Base-by-base conservation (phyloP, 2,888 invertebrate genomes). In the Agonopterix arenella region DNA sequence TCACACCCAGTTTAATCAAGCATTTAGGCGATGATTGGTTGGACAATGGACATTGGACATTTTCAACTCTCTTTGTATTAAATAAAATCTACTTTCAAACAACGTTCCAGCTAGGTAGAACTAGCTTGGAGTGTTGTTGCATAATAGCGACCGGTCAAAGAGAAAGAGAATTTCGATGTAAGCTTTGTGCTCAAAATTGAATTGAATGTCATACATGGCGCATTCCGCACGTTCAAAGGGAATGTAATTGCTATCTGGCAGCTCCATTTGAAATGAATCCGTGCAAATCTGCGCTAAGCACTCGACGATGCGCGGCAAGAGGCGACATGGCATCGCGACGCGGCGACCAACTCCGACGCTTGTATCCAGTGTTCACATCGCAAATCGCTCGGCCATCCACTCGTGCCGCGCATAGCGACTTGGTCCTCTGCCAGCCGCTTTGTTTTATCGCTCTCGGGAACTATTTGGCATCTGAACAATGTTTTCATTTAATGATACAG, bases 201-300 rank as follows among this genome's bases (percentile, higher is more conserved):
- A 86, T 84, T 80, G 82, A 79, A 83, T 80, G 84, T 81, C 85
- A 80, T 83, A 80, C 80, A 77, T 78, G 76, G 79, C 78, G 78
- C 81, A 84, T 84, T 80, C 78, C 74, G 73, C 70, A 64, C 73
- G 76, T 79, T 83, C 84, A 88, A 86, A 88, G 85, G 81, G 77
- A 84, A 77, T 80, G 82, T 86, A 84, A 85, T 85, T 85, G 81
- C 78, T 74, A 84, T 78, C 77, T 73, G 82, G 70, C 80, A 71
- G 83, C 80, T 82, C 79, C 78, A 83, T 86, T 86, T 84, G 78
- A 84, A 85, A 82, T 75, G 85, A 82, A 80, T 80, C 76, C 75
- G 75, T 78, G 80, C 79, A 82, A 84, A 85, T 84, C 77, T 77
- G 74, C 67, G 67, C 71, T 73, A 70, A 77, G 74, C 70, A 69